Percentiles rank a stretch among this genome's conserved stretches.
phyloP scores from a whole-genome alignment of 2,797 vertebrate species.

The Taenioides sp. region DNA sequence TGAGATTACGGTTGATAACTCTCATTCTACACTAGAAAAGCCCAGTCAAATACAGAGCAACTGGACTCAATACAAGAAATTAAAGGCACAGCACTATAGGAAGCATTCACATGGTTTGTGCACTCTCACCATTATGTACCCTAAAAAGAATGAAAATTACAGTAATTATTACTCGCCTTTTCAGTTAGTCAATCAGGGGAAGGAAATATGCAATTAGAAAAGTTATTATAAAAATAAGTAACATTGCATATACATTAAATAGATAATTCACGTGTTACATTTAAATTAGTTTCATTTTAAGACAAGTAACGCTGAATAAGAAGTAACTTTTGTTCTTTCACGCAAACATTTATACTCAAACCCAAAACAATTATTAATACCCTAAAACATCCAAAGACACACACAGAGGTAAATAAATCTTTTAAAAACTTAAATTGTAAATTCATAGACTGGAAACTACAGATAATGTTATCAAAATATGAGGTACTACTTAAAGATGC shows the following conservation, averaged over 20 bases:
- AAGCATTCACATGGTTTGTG: conserved; percentile 35
- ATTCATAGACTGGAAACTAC: not conserved
- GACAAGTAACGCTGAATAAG: conserved; percentile 30
- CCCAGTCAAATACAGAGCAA: conserved; percentile 58
- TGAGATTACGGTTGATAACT: conserved; percentile 28
- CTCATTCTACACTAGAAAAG: conserved; percentile 25
- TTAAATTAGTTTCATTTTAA: conserved; percentile 32
- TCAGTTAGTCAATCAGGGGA: conserved; percentile 23
- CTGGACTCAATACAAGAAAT: conserved; percentile 35
- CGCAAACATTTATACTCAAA: conserved; percentile 27
- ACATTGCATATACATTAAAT: conserved; percentile 42
- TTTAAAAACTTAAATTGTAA: not conserved
- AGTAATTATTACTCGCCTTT: conserved; percentile 8
- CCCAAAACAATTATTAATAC: not conserved
- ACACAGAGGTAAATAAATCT: not conserved
- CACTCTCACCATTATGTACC: conserved; percentile 11
- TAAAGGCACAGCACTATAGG: conserved; percentile 46
- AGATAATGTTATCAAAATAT: too few relatives aligned
- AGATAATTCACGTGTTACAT: conserved; percentile 31
- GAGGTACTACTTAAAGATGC: too few relatives aligned
- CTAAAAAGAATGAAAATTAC: conserved; percentile 17
- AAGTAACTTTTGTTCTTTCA: conserved; percentile 32
- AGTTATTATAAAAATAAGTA: conserved; percentile 34
- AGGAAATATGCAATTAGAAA: conserved; percentile 18
- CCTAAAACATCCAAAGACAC: conserved; percentile 1